A percentile compares a stretch with the other conserved stretches of the same genome.
These are phyloP conservation scores for Dicyrtoma fusca DNA, from an alignment of 2,888 invertebrate genomes.

Conservation along the genomic window DNA sequence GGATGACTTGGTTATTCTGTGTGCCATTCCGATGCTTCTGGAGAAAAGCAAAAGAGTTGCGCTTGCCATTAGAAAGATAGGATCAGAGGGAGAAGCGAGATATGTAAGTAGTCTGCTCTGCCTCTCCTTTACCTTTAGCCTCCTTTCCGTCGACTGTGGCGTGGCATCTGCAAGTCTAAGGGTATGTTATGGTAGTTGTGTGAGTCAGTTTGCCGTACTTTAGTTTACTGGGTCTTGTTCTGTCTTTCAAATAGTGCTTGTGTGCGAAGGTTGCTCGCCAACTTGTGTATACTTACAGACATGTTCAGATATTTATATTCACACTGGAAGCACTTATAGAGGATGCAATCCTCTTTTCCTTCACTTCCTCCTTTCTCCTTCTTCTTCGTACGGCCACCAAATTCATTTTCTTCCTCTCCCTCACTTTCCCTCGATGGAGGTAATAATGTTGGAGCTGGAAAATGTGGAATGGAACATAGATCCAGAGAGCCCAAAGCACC, in stretches of 20 bases:
- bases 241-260: constrained; percentile 10
- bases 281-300: not conserved
- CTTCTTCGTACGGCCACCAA: constrained; percentile 41
- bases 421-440: constrained; percentile 21
- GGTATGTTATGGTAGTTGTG: not conserved
- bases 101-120: constrained; percentile 8
- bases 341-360: constrained; percentile 17
- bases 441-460: not conserved
- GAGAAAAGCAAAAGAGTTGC: constrained; percentile 12
- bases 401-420: constrained; percentile 39
- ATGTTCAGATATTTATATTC: constrained; percentile 27
- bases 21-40: constrained; percentile 22
- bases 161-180: constrained; percentile 1
- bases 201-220: constrained; percentile 5
- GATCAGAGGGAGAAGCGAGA: constrained; percentile 17
- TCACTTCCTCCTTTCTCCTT: constrained; percentile 36
- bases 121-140: not conserved
- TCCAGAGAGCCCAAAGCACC: constrained; percentile 14
- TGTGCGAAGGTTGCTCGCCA: constrained; percentile 1
- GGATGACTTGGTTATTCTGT: constrained; percentile 23
- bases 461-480: constrained; percentile 6
- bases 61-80: constrained; percentile 24
- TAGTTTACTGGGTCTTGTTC: constrained; percentile 26
- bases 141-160: not conserved
- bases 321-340: constrained; percentile 14